phyloP scores from a whole-genome alignment of 35 echinoderm and acorn worm genomes.

The Heliocidaris tuberculata region DNA sequence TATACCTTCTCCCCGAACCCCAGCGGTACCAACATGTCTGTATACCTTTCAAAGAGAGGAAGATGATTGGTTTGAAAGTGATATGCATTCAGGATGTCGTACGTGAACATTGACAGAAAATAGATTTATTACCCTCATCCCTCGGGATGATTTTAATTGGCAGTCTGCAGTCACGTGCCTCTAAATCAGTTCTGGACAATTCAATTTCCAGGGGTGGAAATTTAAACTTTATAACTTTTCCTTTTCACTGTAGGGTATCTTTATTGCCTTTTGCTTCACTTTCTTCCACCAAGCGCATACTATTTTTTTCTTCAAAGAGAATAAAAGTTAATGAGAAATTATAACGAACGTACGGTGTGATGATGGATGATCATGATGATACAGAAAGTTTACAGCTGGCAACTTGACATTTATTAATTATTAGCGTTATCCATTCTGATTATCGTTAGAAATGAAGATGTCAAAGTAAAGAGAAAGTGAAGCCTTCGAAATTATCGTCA shows the following conservation, averaged over 20 bases:
- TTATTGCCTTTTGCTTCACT: not conserved
- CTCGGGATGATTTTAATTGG: constrained; percentile 10
- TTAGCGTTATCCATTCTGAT: too few relatives aligned
- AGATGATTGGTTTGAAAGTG: constrained; percentile 17
- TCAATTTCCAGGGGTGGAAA: constrained; percentile 9
- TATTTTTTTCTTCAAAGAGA: not conserved
- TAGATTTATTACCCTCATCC: not conserved
- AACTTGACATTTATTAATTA: too few relatives aligned
- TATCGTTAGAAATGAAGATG: too few relatives aligned
- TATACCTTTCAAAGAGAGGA: not conserved
- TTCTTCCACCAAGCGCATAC: not conserved
- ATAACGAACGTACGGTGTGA: too few relatives aligned
- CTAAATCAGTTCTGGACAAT: not conserved
- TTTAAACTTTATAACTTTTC: not conserved
- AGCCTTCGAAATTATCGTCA: too few relatives aligned
- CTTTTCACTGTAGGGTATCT: not conserved
- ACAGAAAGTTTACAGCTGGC: too few relatives aligned
- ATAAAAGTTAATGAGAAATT: too few relatives aligned
- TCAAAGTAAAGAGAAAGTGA: too few relatives aligned
- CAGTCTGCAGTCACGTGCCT: not conserved
- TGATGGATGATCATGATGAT: too few relatives aligned
- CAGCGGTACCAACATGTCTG: not conserved
- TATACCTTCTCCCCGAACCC: too few relatives aligned
- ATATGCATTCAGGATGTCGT: not conserved
- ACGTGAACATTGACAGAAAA: constrained; percentile 17